Evolutionary conservation across 1,140 invertebrate species (phyloP).

Genomic region (Meloidogyne hapla): DNA sequence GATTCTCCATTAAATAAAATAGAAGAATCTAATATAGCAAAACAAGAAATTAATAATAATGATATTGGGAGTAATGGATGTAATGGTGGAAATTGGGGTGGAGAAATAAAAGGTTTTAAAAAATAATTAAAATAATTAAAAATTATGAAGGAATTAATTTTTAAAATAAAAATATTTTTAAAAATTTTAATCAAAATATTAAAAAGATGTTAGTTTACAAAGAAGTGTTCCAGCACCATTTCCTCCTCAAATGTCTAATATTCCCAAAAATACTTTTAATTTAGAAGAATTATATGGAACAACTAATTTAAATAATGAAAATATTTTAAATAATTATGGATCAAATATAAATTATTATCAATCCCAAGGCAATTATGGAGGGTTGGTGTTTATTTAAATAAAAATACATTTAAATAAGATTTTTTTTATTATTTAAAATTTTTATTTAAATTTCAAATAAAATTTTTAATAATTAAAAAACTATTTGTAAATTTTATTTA

Average conservation of each 20-base stretch:
- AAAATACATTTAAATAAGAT: background rate
- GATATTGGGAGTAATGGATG: background rate
- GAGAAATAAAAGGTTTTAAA: background rate
- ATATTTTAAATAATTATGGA: background rate
- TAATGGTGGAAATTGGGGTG: background rate
- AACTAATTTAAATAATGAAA: background rate
- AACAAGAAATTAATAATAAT: background rate
- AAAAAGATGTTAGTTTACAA: conserved; percentile 1
- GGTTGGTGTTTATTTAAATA: background rate
- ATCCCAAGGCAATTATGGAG: background rate
- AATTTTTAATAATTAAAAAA: background rate
- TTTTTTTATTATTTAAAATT: no score
- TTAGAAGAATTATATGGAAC: background rate
- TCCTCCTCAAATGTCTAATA: background rate
- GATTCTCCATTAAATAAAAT: no score
- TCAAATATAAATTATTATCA: background rate
- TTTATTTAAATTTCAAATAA: background rate
- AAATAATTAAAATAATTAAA: no score
- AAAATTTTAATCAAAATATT: no score
- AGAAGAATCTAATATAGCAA: background rate
- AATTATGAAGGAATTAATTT: no score
- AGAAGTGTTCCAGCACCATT: background rate
- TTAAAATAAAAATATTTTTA: no score
- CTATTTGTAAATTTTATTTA: no score
- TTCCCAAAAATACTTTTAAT: background rate